Evolutionary conservation across 2,888 invertebrate genomes (phyloP), one percentile per base, ranked within the genome.

Genomic region (Chymomyza caudatula): DNA sequence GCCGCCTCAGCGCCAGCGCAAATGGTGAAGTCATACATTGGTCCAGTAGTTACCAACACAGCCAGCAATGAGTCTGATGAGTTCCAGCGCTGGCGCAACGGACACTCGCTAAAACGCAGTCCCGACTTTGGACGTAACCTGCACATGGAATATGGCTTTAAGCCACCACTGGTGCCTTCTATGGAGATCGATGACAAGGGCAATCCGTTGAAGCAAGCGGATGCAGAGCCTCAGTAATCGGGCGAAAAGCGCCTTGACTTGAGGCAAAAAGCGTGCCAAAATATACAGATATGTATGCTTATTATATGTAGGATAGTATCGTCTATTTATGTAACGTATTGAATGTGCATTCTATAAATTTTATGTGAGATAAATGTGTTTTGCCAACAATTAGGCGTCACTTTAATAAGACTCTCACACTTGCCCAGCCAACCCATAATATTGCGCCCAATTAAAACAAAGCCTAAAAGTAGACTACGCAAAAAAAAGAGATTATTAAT

Each of bases 101-200:
- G 92, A 19, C 89, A 92, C 25, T 92, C 92, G 59, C 85, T 88
- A 0, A 90, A 92, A 23, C 90, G 92, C 60, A 91, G 92, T 60
- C 88, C 89, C 5, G 91, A 92, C 20, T 92, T 93, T 20, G 94
- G 94, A 17, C 92, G 93, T 63, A 93, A 93, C 71, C 91, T 96
- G 0, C 93, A 94, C 78, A 92, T 96, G 83, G 96, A 96, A 74
- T 96, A 96, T 77, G 94, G 96, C 0, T 96, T 96, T 76, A 95
- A 94, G 80, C 96, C 96, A 0, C 96, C 96, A 0, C 88, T 96
- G 77, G 92, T 95, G 68, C 96, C 96, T 0, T 96, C 96, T 0
- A 92, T 94, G 3, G 95, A 96, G 88, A 94, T 96, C 8, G 95
- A 95, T 83, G 93, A 95, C 71, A 92, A 94, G 71, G 94, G 94